Evolutionary conservation across 2,113 vertebrate species (phyloP).

Genomic region (Cochlearius cochlearius): DNA sequence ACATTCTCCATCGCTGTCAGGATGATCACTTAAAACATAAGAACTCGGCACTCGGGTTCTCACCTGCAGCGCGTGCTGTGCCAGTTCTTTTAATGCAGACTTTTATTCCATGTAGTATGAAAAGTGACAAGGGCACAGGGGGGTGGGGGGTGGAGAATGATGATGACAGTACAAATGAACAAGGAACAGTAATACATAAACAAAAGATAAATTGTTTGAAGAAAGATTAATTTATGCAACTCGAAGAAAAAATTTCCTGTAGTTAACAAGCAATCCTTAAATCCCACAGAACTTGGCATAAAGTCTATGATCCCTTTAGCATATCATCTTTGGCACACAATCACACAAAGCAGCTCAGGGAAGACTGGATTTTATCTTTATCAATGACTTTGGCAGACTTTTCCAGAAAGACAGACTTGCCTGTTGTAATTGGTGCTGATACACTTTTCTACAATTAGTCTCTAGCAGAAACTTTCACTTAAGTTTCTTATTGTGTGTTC

Average conservation of each 20-base stretch:
- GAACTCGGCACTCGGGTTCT: not conserved
- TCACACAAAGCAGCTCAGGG: not conserved
- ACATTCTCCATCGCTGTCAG: not conserved
- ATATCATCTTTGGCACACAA: slow-evolving; percentile 18
- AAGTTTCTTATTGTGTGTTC: not conserved
- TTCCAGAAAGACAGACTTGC: not conserved
- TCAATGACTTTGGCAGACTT: not conserved
- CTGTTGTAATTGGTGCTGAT: not conserved
- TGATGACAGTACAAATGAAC: slow-evolving; percentile 5
- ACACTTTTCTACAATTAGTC: not conserved
- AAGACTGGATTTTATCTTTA: slow-evolving; percentile 19
- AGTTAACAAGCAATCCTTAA: slow-evolving; percentile 8
- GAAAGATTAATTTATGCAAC: slow-evolving; percentile 55
- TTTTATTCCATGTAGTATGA: not conserved
- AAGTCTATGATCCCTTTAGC: not conserved
- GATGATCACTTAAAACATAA: not conserved
- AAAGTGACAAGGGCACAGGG: not conserved
- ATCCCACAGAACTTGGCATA: not conserved
- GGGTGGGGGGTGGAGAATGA: not conserved
- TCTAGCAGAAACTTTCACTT: not conserved
- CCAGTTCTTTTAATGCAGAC: not conserved
- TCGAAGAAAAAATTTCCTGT: not conserved
- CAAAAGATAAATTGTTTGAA: slow-evolving; percentile 46
- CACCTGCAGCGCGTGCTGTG: not conserved
- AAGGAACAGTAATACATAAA: slow-evolving; percentile 28